Conservation (phyloP, 2,113 vertebrate genomes). For the Osmerus mordax region DNA sequence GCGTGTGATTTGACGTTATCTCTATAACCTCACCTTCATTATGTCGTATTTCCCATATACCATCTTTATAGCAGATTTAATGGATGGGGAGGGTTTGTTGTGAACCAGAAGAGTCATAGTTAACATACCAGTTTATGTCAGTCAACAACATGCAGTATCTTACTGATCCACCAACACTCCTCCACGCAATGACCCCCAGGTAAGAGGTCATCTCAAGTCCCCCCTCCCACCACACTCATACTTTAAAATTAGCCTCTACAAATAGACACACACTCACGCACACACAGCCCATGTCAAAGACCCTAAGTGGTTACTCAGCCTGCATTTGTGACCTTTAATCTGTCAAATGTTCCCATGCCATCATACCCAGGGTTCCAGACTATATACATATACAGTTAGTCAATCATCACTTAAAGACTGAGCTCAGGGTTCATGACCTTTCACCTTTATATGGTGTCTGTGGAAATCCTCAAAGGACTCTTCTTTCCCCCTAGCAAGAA, state of each 20-base stretch:
- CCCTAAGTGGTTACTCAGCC: no score
- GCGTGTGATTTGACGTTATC: no score
- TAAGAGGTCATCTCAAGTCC: background rate
- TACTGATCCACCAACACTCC: background rate
- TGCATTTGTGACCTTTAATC: background rate
- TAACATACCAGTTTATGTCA: conserved; percentile 30
- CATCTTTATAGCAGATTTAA: background rate
- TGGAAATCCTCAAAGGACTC: conserved; percentile 33
- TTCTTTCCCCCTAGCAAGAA: conserved; percentile 26
- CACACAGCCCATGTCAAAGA: no score
- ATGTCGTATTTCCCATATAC: background rate
- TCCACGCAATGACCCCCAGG: background rate
- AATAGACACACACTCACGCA: background rate
- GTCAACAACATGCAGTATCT: conserved; percentile 11
- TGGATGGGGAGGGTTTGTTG: conserved; percentile 7
- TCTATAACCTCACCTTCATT: no score
- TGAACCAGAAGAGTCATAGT: conserved; percentile 46
- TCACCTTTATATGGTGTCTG: conserved; percentile 54
- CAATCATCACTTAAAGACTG: conserved; percentile 50
- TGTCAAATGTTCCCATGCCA: conserved; percentile 24
- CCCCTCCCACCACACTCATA: background rate
- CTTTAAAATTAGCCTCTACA: background rate
- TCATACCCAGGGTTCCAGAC: conserved; percentile 20
- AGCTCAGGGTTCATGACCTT: conserved; percentile 43
- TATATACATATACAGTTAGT: conserved; percentile 30